Percentiles rank a stretch among this genome's conserved stretches.
phyloP scores from a whole-genome alignment of 35 echinoderm and acorn worm genomes.

The Heliocidaris tuberculata region DNA sequence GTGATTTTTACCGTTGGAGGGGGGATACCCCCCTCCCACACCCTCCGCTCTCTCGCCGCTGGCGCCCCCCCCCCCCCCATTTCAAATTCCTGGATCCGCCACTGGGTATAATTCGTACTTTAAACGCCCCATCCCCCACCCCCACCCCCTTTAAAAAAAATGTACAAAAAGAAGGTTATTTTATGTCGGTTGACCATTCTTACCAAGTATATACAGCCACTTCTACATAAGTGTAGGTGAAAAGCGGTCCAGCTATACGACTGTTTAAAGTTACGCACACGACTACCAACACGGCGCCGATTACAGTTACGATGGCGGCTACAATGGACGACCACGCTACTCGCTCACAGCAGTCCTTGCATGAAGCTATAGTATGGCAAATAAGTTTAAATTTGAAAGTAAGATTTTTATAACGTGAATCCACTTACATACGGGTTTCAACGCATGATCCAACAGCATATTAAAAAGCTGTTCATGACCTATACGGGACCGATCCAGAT shows the following conservation, averaged over 20 bases:
- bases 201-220: not conserved
- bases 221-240: not conserved
- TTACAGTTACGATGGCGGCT: not conserved
- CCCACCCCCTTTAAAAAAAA: no score
- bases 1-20: no score
- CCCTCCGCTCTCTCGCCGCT: no score
- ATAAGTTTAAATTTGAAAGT: not conserved
- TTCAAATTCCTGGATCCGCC: no score
- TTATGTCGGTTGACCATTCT: not conserved
- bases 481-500: no score
- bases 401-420: not conserved
- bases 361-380: not conserved
- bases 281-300: constrained; percentile 15
- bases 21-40: no score
- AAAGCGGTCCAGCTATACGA: not conserved
- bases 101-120: no score
- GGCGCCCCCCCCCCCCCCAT: no score
- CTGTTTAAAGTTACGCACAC: not conserved
- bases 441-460: no score
- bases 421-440: not conserved
- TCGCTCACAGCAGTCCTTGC: constrained; percentile 8
- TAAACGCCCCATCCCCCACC: no score
- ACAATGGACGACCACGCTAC: constrained; percentile 4
- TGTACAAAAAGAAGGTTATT: no score
- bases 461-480: no score